Evolutionary conservation across 1,140 invertebrate species (phyloP).

Genomic region (Papilio dardanus): DNA sequence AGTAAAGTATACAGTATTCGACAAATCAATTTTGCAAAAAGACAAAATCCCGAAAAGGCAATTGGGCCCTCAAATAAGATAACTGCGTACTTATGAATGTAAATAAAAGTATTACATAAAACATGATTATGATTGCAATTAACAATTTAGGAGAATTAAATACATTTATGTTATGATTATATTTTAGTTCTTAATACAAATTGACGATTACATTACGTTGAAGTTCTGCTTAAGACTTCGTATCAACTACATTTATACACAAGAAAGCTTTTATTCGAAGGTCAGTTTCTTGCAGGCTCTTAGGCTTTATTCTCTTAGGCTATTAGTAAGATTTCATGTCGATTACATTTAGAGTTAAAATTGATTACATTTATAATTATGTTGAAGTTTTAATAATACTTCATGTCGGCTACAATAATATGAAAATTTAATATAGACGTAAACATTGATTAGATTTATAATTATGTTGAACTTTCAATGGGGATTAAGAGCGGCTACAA

Average conservation of each 20-base stretch:
- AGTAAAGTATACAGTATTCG: too few relatives aligned
- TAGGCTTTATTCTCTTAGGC: too few relatives aligned
- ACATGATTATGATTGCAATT: background rate
- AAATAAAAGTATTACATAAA: conserved; percentile 30
- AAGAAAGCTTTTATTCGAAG: too few relatives aligned
- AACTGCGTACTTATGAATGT: conserved; percentile 1
- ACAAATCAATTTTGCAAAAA: background rate
- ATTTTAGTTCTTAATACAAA: background rate
- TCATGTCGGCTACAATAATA: background rate
- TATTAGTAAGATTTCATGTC: too few relatives aligned
- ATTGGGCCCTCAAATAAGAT: background rate
- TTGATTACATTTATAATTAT: background rate
- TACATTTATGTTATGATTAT: background rate
- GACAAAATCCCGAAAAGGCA: background rate
- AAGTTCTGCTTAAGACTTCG: too few relatives aligned
- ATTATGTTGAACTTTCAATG: background rate
- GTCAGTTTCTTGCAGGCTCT: too few relatives aligned
- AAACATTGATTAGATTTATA: background rate
- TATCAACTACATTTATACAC: too few relatives aligned
- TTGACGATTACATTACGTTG: too few relatives aligned
- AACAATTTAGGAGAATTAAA: background rate
- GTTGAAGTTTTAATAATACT: background rate
- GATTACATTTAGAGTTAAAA: too few relatives aligned
- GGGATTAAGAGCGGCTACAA: background rate
- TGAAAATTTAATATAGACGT: too few relatives aligned